A percentile compares a stretch with the other conserved stretches of the same genome.
Conservation (phyloP, 2,797 vertebrate species). For the Prionace glauca region DNA sequence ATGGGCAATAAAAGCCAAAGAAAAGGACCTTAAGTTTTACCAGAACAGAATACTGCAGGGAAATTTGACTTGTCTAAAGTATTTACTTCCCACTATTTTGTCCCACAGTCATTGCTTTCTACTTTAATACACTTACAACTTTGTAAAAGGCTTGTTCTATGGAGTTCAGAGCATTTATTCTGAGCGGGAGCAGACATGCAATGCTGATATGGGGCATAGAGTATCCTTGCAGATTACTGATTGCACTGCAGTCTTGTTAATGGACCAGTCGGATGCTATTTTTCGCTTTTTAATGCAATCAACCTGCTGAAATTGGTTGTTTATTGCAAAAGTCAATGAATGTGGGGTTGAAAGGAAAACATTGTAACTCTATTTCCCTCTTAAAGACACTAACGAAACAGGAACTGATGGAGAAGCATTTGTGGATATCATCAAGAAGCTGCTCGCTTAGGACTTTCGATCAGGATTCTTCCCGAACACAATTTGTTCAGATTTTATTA, state of each 20-base stretch:
- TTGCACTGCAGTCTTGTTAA: not conserved
- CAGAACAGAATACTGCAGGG: not conserved
- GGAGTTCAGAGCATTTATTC: conserved; percentile 3
- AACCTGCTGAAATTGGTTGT: not conserved
- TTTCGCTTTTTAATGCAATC: not conserved
- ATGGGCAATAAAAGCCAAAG: not conserved
- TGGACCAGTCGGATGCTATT: not conserved
- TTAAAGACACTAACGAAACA: not conserved
- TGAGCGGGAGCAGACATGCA: not conserved
- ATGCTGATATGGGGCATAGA: not conserved
- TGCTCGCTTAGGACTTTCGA: not conserved
- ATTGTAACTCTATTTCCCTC: not conserved
- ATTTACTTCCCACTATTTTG: not conserved
- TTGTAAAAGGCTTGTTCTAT: not conserved
- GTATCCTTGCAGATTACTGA: not conserved
- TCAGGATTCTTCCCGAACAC: not conserved
- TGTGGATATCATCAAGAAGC: not conserved
- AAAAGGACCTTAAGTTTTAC: conserved; percentile 7
- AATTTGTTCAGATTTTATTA: not conserved
- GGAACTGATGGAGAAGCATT: not conserved
- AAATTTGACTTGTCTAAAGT: not conserved
- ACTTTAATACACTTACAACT: not conserved
- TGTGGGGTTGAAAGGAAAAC: conserved; percentile 13
- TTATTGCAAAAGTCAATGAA: not conserved
- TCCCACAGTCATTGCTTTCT: not conserved